phyloP scores from a whole-genome alignment of 1,140 invertebrate genomes.

The Gryon sp. region DNA sequence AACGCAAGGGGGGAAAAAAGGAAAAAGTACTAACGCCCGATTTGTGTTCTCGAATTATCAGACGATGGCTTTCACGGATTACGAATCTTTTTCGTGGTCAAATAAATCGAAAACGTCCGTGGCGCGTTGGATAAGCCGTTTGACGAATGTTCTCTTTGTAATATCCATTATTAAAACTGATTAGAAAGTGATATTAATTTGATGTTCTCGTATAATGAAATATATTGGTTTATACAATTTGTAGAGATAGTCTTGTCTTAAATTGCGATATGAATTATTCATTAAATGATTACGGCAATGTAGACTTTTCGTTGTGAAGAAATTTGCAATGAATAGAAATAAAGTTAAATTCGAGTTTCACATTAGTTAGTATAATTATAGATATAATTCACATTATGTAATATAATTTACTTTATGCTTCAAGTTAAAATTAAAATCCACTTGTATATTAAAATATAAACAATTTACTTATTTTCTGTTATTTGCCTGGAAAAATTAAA shows the following conservation, averaged over 20 bases:
- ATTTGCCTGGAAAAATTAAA: too few species aligned
- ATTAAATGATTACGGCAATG: neutral
- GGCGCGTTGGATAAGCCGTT: constrained; percentile 2
- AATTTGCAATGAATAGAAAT: neutral
- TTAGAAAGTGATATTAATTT: constrained; percentile 34
- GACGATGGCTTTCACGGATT: constrained; percentile 32
- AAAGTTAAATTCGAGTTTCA: too few species aligned
- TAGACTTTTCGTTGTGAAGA: neutral
- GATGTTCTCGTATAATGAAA: neutral
- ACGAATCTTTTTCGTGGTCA: constrained; percentile 31
- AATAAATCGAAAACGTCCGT: constrained; percentile 42
- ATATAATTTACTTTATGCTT: too few species aligned
- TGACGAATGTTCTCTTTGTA: constrained; percentile 30
- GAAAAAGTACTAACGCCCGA: constrained; percentile 28
- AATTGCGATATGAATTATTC: neutral
- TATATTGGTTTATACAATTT: neutral
- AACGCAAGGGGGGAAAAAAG: constrained; percentile 10
- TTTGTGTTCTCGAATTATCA: constrained; percentile 43
- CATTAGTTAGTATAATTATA: too few species aligned
- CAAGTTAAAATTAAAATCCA: too few species aligned
- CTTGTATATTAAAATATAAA: too few species aligned
- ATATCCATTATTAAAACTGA: constrained; percentile 28
- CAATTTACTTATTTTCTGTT: too few species aligned
- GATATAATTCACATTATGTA: too few species aligned
- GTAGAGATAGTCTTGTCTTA: neutral